These are phyloP conservation scores for Sylvicola cinctus DNA, from an alignment of 2,888 invertebrate species.

Conservation along the genomic window DNA sequence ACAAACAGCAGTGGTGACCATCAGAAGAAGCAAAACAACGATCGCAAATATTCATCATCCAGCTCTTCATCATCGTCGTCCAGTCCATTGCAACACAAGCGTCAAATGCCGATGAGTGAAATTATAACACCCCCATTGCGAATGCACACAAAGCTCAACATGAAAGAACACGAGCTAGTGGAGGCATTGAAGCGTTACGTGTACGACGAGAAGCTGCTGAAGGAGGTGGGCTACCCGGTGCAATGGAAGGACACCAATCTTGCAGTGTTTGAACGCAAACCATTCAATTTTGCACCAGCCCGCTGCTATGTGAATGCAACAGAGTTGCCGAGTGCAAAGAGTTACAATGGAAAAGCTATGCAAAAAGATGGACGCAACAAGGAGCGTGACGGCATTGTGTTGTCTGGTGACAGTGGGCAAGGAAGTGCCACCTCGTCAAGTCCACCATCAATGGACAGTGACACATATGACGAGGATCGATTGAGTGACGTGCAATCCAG, in stretches of 20 bases:
- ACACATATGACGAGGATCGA: constrained; percentile 16
- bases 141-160: constrained; percentile 23
- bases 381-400: no score
- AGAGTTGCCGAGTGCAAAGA: no score
- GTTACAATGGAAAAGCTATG: no score
- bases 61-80: no score
- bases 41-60: no score
- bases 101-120: constrained; percentile 1
- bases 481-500: no score
- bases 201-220: constrained; percentile 37
- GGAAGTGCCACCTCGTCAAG: neutral
- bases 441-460: constrained; percentile 33
- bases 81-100: no score
- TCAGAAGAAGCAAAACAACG: no score
- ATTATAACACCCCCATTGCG: constrained; percentile 18
- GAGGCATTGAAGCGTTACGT: constrained; percentile 37
- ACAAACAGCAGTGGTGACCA: no score
- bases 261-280: neutral
- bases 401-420: neutral
- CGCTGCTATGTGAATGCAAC: constrained; percentile 2
- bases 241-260: constrained; percentile 34
- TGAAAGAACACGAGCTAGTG: constrained; percentile 32
- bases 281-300: no score
- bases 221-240: constrained; percentile 50
- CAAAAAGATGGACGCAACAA: no score